These are phyloP conservation scores for Ecliptopera silaceata DNA, from an alignment of 2,888 invertebrate genomes.

Conservation along the genomic window DNA sequence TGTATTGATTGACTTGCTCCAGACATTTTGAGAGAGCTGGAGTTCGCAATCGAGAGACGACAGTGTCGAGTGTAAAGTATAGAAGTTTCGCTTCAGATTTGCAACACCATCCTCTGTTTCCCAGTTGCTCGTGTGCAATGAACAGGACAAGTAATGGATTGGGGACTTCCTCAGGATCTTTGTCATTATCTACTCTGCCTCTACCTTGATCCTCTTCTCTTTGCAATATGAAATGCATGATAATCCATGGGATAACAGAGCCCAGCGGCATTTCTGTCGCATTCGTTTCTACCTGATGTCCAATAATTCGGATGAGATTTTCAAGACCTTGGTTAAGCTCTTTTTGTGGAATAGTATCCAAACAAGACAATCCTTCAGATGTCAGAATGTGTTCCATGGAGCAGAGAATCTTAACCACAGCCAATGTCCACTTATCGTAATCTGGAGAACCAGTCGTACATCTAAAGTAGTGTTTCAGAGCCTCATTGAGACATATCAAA, in stretches of 20 bases:
- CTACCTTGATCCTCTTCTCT: conserved; percentile 88
- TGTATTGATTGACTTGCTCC: conserved; percentile 88
- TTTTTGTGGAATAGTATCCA: conserved; percentile 81
- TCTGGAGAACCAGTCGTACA: conserved; percentile 69
- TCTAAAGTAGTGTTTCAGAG: conserved; percentile 85
- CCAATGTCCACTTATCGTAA: conserved; percentile 73
- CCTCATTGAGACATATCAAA: conserved; percentile 89
- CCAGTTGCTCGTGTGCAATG: conserved; percentile 92
- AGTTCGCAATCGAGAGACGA: conserved; percentile 87
- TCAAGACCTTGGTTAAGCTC: conserved; percentile 87
- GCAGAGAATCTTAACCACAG: conserved; percentile 73
- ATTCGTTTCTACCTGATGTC: conserved; percentile 90
- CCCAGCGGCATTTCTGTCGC: conserved; percentile 86
- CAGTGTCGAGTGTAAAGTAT: conserved; percentile 88
- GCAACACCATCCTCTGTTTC: conserved; percentile 90
- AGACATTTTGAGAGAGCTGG: conserved; percentile 85
- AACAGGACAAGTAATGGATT: conserved; percentile 90
- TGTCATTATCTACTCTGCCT: conserved; percentile 72
- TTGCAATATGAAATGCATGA: conserved; percentile 90
- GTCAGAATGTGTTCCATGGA: conserved; percentile 74
- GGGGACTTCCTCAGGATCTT: conserved; percentile 84
- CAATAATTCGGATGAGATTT: conserved; percentile 88
- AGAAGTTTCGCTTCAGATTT: conserved; percentile 90
- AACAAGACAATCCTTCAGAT: conserved; percentile 71
- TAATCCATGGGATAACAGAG: conserved; percentile 91